phyloP scores from a whole-genome alignment of 2,797 vertebrate genomes.

The Eulemur coronatus region DNA sequence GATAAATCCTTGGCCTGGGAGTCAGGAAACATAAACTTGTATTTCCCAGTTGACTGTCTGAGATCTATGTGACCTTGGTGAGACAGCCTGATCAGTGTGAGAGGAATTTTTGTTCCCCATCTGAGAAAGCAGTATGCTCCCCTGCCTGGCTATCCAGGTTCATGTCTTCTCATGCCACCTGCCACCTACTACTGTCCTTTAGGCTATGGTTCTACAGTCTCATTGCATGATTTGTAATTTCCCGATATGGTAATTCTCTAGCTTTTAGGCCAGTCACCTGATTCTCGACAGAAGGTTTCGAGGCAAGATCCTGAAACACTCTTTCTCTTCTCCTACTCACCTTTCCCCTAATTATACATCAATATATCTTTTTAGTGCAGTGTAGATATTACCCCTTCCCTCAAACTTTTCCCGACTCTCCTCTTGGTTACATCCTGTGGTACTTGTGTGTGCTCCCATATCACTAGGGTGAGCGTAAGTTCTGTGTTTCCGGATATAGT shows the following conservation, averaged over 20 bases:
- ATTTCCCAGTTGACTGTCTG: neutral
- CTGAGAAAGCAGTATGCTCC: neutral
- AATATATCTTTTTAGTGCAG: neutral
- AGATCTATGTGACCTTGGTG: neutral
- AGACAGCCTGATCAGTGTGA: neutral
- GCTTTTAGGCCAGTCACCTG: neutral
- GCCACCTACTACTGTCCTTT: neutral
- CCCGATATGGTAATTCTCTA: neutral
- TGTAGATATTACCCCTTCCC: neutral
- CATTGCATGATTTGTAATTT: neutral
- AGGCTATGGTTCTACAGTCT: accelerated
- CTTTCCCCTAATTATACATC: neutral
- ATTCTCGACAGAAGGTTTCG: neutral
- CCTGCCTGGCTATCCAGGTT: neutral
- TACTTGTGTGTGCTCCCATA: neutral
- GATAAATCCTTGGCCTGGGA: neutral
- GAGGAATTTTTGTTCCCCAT: neutral
- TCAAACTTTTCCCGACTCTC: neutral
- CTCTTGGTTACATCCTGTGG: neutral
- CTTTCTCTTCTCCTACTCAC: neutral
- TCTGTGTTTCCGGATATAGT: neutral
- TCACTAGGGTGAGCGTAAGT: neutral
- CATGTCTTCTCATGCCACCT: neutral
- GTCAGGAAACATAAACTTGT: neutral
- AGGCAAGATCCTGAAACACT: neutral